Evolutionary conservation across 2,113 vertebrate species (phyloP), one percentile per base, ranked within the genome.

Genomic region (Buteo buteo): DNA sequence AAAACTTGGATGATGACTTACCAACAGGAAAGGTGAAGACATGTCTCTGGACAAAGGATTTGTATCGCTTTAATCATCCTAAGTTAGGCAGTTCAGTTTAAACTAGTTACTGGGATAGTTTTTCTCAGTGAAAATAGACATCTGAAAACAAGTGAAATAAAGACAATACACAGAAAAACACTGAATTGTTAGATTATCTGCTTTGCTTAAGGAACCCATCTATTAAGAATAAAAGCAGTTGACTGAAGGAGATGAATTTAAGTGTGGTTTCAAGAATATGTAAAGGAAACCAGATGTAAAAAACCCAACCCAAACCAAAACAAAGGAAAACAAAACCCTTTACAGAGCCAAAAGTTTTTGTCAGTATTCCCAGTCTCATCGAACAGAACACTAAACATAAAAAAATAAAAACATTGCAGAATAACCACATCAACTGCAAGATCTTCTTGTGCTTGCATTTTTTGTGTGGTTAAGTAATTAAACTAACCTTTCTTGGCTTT

Each of bases 281-380:
- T 25, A 55, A 64, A 81, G 1, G 0, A 52, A 62, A 74, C 34
- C 1, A 70, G 16, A 71, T 26, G 8, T 21, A 15, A 34, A 57
- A 44, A 9, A 11, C 15, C 5, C 4, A 50, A 58, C 34, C 1
- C 3, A 66, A 50, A 38, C 0, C 1, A 58, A 42, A 82, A 3
- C 10, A 83, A 69, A 86, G 4, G 20, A 67, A 61, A 79, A 42
- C 0, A 47, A 66, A 69, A 36, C 5, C 4, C 6, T 67, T 50
- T 50, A 29, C 2, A 76, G 61, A 59, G 1, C 1, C 31, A 73
- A 36, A 65, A 61, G 3, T 2, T 86, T 83, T 52, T 47, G 9
- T 72, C 50, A 44, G 5, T 18, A 84, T 81, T 69, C 32, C 5
- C 10, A 32, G 15, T 22, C 5, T 70, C 5, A 16, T 9, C 44